phyloP scores from a whole-genome alignment of 2,113 vertebrate genomes.

The Nanorana parkeri region DNA sequence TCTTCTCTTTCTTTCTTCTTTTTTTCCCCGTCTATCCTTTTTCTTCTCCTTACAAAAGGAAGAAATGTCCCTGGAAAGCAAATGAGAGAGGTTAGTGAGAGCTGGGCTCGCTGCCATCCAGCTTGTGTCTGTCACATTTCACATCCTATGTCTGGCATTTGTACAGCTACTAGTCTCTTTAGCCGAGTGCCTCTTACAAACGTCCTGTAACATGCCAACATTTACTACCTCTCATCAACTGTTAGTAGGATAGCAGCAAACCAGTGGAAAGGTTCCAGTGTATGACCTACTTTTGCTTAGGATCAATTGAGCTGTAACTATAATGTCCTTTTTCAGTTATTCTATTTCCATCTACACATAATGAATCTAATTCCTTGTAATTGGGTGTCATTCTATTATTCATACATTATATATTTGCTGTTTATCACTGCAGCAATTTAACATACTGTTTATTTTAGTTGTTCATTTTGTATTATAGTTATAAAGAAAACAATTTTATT shows the following conservation, averaged over 20 bases:
- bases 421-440: neutral
- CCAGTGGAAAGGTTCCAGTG: conserved; percentile 51
- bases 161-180: conserved; percentile 68
- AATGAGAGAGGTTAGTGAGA: conserved; percentile 95
- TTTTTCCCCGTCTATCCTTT: conserved; percentile 70
- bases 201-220: conserved; percentile 63
- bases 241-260: conserved; percentile 33
- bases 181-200: conserved; percentile 67
- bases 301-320: conserved; percentile 27
- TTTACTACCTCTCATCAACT: conserved; percentile 71
- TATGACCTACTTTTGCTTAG: conserved; percentile 57
- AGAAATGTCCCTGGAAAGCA: conserved; percentile 93
- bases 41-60: conserved; percentile 75
- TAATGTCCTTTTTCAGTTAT: conserved; percentile 2
- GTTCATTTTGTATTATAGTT: neutral
- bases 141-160: conserved; percentile 75
- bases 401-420: conserved; percentile 5
- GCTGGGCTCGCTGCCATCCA: conserved; percentile 74
- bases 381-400: conserved; percentile 11
- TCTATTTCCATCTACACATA: conserved; percentile 52
- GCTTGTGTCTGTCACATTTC: conserved; percentile 75
- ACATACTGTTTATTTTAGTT: neutral
- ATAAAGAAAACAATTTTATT: neutral
- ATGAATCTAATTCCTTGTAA: neutral
- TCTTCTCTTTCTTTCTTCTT: conserved; percentile 64